Conservation (phyloP, 2,113 vertebrate species). For the Uria lomvia region DNA sequence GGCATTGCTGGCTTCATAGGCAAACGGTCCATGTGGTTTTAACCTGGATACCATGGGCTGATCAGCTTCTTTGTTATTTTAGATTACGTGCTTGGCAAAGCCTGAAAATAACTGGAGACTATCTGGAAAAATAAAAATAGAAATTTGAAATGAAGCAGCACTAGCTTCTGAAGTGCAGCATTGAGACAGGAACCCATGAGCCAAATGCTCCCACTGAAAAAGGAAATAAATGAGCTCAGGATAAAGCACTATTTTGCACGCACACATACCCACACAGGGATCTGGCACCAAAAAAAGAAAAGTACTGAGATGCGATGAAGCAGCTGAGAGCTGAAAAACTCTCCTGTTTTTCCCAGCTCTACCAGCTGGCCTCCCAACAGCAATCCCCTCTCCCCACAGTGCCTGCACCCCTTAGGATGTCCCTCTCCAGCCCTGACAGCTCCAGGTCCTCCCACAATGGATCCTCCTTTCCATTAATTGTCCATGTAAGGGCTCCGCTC, state of each 20-base stretch:
- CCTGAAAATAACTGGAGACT: constrained; percentile 52
- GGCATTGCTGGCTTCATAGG: background rate
- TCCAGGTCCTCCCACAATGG: background rate
- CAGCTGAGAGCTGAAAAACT: background rate
- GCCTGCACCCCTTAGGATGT: background rate
- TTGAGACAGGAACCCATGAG: constrained; percentile 15
- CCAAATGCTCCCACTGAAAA: constrained; percentile 45
- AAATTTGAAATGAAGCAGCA: constrained; percentile 33
- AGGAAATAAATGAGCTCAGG: constrained; percentile 42
- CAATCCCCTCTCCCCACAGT: rapidly evolving
- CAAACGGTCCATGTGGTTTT: background rate
- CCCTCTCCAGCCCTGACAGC: background rate
- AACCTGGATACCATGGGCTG: background rate
- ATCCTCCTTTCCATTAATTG: background rate
- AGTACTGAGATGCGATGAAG: background rate
- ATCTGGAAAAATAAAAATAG: constrained; percentile 53
- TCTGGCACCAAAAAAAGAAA: background rate
- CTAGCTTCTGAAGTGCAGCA: background rate
- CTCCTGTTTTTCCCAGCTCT: background rate
- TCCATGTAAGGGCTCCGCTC: background rate
- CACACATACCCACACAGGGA: background rate
- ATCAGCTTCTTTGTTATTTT: constrained; percentile 50
- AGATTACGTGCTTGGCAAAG: constrained; percentile 60
- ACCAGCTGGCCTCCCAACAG: background rate
- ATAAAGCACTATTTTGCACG: background rate